Evolutionary conservation across 2,888 invertebrate species (phyloP), one percentile per base, ranked within the genome.

Genomic region (Pemphredon lugubris): DNA sequence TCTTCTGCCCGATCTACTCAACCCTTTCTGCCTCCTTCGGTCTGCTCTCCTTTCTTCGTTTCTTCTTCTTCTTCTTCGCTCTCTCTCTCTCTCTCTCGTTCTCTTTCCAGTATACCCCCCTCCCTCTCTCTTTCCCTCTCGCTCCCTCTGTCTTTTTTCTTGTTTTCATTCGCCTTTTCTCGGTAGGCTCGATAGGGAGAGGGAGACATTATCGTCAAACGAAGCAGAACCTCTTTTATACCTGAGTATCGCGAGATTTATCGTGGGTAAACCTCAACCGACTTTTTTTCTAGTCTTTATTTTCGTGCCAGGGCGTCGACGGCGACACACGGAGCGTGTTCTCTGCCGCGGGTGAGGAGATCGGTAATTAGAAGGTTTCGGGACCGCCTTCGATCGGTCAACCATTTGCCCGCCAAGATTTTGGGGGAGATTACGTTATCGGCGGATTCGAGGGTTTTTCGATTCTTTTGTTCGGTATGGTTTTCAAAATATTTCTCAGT

Each of bases 1-100:
- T 88, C 88, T 82, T 59, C 79, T 64, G 78, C 77, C 85, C 87
- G 83, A 88, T 88, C 78, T 75, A 75, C 74, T 74, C 77, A 82
- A 82, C 81, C 82, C 79, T 83, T 80, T 77, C 81, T 58, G 4
- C 77, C 70, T 71, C 60, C 57, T 72, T 66, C 59, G 63, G 67
- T 39, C 60, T 77, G 76, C 73, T 65, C 79, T 73, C 71, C 61
- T 75, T 75, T 74, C 68, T 67, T 60, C 65, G 53, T 63, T 63
- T 65, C 68, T 54, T 58, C 54, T 48, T 51, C n/a, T n/a, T 65
- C 68, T 42, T 71, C 45, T n/a, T 30, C 69, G 48, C 32, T 44
- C 66, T 32, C 18, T 45, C 30, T 26, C n/a, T 26, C 26, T 26
- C 26, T 47, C 45, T 63, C n/a, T 30, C 69, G 48, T 26, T 44